Conservation (phyloP, 2,888 invertebrate genomes). For the Coenonympha arcania region DNA sequence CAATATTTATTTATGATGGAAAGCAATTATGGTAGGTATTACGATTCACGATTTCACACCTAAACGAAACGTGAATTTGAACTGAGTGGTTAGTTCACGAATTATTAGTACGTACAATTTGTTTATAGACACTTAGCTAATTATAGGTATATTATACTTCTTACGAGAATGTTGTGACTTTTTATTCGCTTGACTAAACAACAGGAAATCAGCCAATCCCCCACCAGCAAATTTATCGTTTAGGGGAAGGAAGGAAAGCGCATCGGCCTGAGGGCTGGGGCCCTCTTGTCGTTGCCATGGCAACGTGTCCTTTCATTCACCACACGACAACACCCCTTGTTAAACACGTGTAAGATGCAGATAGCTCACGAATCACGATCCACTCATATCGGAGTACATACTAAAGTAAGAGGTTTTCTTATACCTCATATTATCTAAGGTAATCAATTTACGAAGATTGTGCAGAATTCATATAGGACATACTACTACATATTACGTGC, state of each 20-base stretch:
- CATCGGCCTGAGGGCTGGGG: conserved; percentile 45
- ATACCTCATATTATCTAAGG: background rate
- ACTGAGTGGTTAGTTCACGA: no score
- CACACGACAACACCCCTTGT: conserved; percentile 39
- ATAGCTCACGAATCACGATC: conserved; percentile 22
- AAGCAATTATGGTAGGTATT: no score
- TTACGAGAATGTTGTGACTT: background rate
- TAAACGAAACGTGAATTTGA: no score
- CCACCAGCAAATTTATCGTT: conserved; percentile 21
- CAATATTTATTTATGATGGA: no score
- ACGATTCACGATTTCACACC: no score
- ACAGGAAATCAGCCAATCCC: conserved; percentile 14
- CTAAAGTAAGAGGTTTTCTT: background rate
- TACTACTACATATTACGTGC: no score
- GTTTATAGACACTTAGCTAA: no score
- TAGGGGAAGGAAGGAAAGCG: conserved; percentile 29
- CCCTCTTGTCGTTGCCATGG: conserved; percentile 63
- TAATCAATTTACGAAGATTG: no score
- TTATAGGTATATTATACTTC: no score
- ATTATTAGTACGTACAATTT: no score
- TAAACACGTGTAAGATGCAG: conserved; percentile 37
- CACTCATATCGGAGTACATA: background rate
- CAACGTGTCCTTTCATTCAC: conserved; percentile 56
- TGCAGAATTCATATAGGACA: no score
- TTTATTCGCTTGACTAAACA: conserved; percentile 2